Base-by-base conservation (phyloP, 2,113 vertebrate species). In the Thunnus maccoyii region DNA sequence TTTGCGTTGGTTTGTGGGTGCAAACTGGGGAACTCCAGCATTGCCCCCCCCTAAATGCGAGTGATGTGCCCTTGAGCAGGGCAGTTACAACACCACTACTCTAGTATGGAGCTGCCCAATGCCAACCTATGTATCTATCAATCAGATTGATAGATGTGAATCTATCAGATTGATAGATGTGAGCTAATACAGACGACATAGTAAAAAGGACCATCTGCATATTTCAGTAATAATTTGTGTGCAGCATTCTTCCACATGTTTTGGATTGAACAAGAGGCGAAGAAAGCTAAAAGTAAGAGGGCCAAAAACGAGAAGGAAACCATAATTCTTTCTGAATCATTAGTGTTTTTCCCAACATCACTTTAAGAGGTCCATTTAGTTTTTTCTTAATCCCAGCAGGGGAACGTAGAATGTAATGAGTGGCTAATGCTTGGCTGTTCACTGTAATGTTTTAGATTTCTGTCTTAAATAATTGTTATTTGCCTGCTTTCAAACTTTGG, bases 311-410 rank as follows among this genome's bases (percentile, higher is more conserved):
- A n/a, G 64, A 55, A 8, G 48, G n/a, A 15, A 72, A 51, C 16
- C n/a, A 30, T 69, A 44, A 78, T 20, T 78, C 52, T 80, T 73
- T 55, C 20, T 54, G 30, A 70, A 70, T 65, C 54, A 16, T 52
- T 70, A 52, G 44, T 52, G 20, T n/a, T 52, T 47, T 52, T 47
- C n/a, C 9, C 67, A 54, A 11, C 13, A 11, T 52, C 17, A 14
- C 71, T 68, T 60, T 10, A n/a, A n/a, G 17, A 58, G 25, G 3
- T 18, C 8, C 6, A 27, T 25, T 47, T 32, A 5, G 13, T 18
- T 10, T 50, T 36, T 44, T 30, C 55, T 36, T 12, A 27, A 9
- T 41, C 62, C 14, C 36, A 36, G 78, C 18, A 47, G 56, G 7
- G 9, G 36, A 41, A 2, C 9, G 7, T 7, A 41, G 36, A 41